These are phyloP conservation scores for Luperina testacea DNA, from an alignment of 2,888 invertebrate genomes.

Conservation along the genomic window DNA sequence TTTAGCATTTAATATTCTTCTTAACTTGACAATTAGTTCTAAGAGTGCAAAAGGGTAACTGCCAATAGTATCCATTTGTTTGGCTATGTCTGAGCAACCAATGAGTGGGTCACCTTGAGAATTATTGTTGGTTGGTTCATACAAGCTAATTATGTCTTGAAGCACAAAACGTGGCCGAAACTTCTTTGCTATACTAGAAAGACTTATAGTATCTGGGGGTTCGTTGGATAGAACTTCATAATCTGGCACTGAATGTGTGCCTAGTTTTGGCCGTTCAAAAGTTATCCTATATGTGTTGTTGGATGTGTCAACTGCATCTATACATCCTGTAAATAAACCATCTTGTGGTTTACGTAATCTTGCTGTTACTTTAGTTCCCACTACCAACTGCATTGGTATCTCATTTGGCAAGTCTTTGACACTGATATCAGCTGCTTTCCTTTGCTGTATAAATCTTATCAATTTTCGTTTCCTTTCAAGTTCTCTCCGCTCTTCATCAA, in stretches of 20 bases:
- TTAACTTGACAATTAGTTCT: conserved; percentile 96
- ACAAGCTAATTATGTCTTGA: conserved; percentile 89
- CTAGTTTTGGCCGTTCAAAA: conserved; percentile 97
- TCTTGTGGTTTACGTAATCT: conserved; percentile 97
- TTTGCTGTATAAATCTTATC: conserved; percentile 97
- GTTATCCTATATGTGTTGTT: conserved; percentile 98
- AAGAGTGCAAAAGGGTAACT: conserved; percentile 96
- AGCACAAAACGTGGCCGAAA: conserved; percentile 93
- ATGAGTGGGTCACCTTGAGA: conserved; percentile 93
- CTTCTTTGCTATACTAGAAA: conserved; percentile 95
- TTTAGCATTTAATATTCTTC: conserved; percentile 96
- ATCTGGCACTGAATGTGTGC: conserved; percentile 98
- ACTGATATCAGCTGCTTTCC: conserved; percentile 95
- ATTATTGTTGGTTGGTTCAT: conserved; percentile 82
- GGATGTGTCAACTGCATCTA: conserved; percentile 98
- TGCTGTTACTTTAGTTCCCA: conserved; percentile 98
- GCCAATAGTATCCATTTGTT: conserved; percentile 91
- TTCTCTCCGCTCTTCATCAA: conserved; percentile 97
- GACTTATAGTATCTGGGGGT: conserved; percentile 96
- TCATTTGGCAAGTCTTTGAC: conserved; percentile 97
- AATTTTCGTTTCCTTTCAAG: conserved; percentile 97
- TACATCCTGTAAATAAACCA: conserved; percentile 97
- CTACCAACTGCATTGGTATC: conserved; percentile 97
- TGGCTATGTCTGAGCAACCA: conserved; percentile 87
- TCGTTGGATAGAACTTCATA: conserved; percentile 98